These are phyloP conservation scores for Ceratotherium simum DNA, from an alignment of 2,113 vertebrate genomes.

Conservation along the genomic window DNA sequence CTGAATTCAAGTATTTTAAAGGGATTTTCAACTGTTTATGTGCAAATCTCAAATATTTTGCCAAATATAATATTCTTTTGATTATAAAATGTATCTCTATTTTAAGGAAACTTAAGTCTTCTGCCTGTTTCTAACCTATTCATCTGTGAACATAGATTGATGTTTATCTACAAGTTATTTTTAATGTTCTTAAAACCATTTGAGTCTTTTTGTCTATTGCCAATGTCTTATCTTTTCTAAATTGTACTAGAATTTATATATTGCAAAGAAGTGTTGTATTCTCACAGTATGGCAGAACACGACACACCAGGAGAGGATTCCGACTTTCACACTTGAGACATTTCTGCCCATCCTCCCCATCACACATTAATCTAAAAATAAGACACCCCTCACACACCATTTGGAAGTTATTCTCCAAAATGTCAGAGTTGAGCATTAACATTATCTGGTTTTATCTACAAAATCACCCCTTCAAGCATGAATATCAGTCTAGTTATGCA, in stretches of 20 bases:
- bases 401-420: slow-evolving; percentile 58
- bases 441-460: neutral
- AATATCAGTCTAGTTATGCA: neutral
- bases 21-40: neutral
- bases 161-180: neutral
- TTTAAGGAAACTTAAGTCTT: neutral
- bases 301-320: neutral
- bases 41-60: neutral
- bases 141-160: neutral
- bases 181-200: neutral
- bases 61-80: neutral
- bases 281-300: neutral
- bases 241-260: slow-evolving; percentile 5
- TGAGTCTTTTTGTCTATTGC: slow-evolving; percentile 16
- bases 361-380: slow-evolving; percentile 63
- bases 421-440: slow-evolving; percentile 41
- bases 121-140: neutral
- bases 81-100: neutral
- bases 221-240: neutral
- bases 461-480: neutral
- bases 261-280: neutral
- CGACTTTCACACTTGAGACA: slow-evolving; percentile 28
- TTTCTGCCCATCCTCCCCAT: neutral
- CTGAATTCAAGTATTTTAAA: slow-evolving; percentile 26
- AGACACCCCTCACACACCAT: slow-evolving; percentile 50